Conservation (phyloP, 2,888 invertebrate species). For the Thecocarcelia acutangulata region DNA sequence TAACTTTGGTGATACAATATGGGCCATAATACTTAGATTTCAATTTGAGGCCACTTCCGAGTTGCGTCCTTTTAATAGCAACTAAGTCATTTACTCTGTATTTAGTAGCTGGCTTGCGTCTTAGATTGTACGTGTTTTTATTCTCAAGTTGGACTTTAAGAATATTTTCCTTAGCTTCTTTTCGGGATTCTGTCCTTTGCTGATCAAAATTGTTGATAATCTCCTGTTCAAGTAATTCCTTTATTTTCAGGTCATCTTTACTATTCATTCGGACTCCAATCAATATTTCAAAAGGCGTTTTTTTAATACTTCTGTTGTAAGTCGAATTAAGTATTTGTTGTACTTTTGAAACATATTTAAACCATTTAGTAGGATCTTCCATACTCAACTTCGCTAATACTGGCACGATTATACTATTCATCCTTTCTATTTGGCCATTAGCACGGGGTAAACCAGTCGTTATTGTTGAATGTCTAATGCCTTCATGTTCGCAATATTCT, state of each 20-base stretch:
- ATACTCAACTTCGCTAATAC: constrained; percentile 60
- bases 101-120: constrained; percentile 26
- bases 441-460: constrained; percentile 62
- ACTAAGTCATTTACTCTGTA: constrained; percentile 32
- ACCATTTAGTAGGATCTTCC: no score
- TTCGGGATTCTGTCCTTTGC: constrained; percentile 34
- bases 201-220: constrained; percentile 40
- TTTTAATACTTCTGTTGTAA: constrained; percentile 34
- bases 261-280: constrained; percentile 43
- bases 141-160: constrained; percentile 8
- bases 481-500: constrained; percentile 75
- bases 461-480: constrained; percentile 71
- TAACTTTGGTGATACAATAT: constrained; percentile 20
- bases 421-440: constrained; percentile 62
- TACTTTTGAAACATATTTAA: constrained; percentile 27
- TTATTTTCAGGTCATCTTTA: constrained; percentile 49
- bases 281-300: constrained; percentile 54
- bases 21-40: constrained; percentile 47
- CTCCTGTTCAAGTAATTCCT: constrained; percentile 58
- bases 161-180: constrained; percentile 43
- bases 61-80: constrained; percentile 12
- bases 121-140: constrained; percentile 22
- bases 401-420: constrained; percentile 44
- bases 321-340: constrained; percentile 51
- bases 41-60: constrained; percentile 55